Base-by-base conservation (phyloP, 2,797 vertebrate species). In the Hapalemur alaotrensis region DNA sequence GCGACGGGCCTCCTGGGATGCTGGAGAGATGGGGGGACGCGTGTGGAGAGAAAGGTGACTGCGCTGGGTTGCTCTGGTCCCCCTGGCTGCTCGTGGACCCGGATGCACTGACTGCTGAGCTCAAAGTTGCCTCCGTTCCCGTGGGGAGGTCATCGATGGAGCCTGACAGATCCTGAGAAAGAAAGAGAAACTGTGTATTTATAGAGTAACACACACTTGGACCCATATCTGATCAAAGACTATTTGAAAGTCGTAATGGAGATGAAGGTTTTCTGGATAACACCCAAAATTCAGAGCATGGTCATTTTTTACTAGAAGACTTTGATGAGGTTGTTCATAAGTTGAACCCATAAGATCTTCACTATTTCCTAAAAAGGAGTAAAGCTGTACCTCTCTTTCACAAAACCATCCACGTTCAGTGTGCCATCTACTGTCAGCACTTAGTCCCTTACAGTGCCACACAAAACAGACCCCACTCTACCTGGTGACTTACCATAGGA, bases 81-180 rank as follows among this genome's bases (percentile, higher is more conserved):
- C 99, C 99, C 92, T 99, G 99, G 98, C 99, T 99, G 98, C 99
- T 99, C 0, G 99, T 99, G 92, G 99, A 99, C 97, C 99, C 99
- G 0, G 99, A 99, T 0, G 99, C 99, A 0, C 99, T 99, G 93
- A 99, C 99, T 0, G 99, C 99, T 43, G 99, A 99, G 98, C 99
- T 99, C 98, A 99, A 97, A 3, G 99, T 99, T 12, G 99, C 99
- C 98, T 99, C 99, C 0, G 99, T 99, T 98, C 99, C 99, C 3
- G 99, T 99, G 96, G 99, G 99, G 98, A 99, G 99, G 98, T 99
- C 99, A 6, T 99, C 99, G 93, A 99, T 99, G 79, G 99, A 99
- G 98, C 99, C 99, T 93, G 99, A 99, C 98, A 99, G 99, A 98
- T 99, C 99, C 99, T 99, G 98, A 94, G 97, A 78, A 98, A 95